Base-by-base conservation (phyloP, 2,113 vertebrate genomes). In the Erinaceus europaeus region DNA sequence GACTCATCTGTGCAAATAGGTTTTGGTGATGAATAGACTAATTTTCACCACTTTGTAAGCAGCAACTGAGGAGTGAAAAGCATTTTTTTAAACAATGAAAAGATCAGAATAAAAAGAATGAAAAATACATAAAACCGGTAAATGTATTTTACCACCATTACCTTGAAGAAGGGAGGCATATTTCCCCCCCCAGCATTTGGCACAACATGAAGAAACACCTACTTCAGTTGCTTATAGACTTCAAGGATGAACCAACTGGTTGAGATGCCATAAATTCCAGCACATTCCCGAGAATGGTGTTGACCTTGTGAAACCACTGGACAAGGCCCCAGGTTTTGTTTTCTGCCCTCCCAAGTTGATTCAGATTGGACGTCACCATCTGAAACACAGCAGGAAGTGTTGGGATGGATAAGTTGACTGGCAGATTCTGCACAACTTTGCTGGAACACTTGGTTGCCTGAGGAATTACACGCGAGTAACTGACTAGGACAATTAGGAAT, bases 31-130 rank as follows among this genome's bases (percentile, higher is more conserved):
- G 64, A 68, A 83, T 42, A 17, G 27, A 68, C 38, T 81, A 3
- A 25, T 78, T 59, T 90, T 82, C 73, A 69, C 27, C 29, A 85
- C n/a, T 88, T 80, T 46, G 84, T 46, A 77, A 61, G 72, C 76
- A 61, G 46, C 29, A 67, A 38, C 11, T 82, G 75, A 81, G 38
- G 46, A 34, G 42, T 85, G n/a, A 91, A 62, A 77, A 75, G 2
- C 2, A 34, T 62, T 74, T 74, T 68, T 77, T 32, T 53, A 20
- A 59, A 76, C 32, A 4, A 27, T 20, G 21, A 71, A 77, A 81
- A 27, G 52, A 67, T 83, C 14, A 82, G 81, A 77, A 78, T 50
- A 40, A 80, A 57, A 50, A 15, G 25, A 48, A 76, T 57, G 34
- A 29, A 78, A 86, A 92, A 91, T 53, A 79, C 71, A 75, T 38